Conservation (phyloP, 2,888 invertebrate species). For the Drosophila affinis region DNA sequence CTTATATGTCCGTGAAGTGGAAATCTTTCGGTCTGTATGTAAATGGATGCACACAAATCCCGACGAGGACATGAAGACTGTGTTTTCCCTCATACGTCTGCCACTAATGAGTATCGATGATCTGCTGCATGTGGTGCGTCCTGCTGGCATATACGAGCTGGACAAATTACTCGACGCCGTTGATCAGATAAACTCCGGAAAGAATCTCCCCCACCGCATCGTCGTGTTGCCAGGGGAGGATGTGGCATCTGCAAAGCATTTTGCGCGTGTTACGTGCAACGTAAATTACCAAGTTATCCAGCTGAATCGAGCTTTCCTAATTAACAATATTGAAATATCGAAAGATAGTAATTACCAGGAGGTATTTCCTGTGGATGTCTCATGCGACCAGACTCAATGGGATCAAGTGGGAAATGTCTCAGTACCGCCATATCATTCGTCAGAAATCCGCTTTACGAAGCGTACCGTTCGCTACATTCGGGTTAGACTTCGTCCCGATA, state of each 20-base stretch:
- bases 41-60: slow-evolving; percentile 93
- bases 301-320: slow-evolving; percentile 92
- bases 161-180: slow-evolving; percentile 98
- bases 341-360: too few species aligned
- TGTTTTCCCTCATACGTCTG: slow-evolving; percentile 89
- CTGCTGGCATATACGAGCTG: slow-evolving; percentile 92
- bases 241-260: slow-evolving; percentile 87
- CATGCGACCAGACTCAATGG: slow-evolving; percentile 98
- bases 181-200: slow-evolving; percentile 91
- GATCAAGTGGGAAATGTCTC: slow-evolving; percentile 93
- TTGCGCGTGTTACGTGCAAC: too few species aligned
- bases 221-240: slow-evolving; percentile 94
- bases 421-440: too few species aligned
- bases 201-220: slow-evolving; percentile 93
- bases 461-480: slow-evolving; percentile 93
- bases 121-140: slow-evolving; percentile 93
- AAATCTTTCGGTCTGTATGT: slow-evolving; percentile 95
- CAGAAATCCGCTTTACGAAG: slow-evolving; percentile 88
- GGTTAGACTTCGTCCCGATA: too few species aligned
- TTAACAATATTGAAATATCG: slow-evolving; percentile 94
- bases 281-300: slow-evolving; percentile 86
- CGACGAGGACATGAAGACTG: slow-evolving; percentile 84
- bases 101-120: slow-evolving; percentile 95
- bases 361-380: slow-evolving; percentile 87
- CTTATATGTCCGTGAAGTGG: slow-evolving; percentile 97